Evolutionary conservation across 2,797 vertebrate genomes (phyloP).

Genomic region (Hirundo rustica): DNA sequence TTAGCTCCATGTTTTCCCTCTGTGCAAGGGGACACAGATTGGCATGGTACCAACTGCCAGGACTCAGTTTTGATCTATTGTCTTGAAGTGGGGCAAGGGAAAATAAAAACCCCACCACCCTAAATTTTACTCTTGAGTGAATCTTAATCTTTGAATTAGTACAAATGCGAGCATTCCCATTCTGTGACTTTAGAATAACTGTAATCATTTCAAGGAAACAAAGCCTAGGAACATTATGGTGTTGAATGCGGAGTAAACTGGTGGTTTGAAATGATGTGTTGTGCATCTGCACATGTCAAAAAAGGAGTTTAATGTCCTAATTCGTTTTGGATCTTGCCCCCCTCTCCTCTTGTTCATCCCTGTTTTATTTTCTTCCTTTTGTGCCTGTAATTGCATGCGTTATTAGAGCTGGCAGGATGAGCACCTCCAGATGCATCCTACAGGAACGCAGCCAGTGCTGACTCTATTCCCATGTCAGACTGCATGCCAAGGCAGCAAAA

Average conservation of each 20-base stretch:
- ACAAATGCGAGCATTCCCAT: not conserved
- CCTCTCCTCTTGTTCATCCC: not conserved
- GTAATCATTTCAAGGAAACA: slow-evolving; percentile 47
- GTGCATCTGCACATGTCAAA: slow-evolving; percentile 21
- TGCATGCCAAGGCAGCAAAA: slow-evolving; percentile 23
- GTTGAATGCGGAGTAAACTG: slow-evolving; percentile 7
- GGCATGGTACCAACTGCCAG: not conserved
- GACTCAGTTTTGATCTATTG: not conserved
- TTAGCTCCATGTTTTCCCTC: not conserved
- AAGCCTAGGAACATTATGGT: slow-evolving; percentile 8
- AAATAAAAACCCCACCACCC: rapidly evolving
- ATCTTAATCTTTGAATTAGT: slow-evolving; percentile 43
- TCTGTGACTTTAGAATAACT: slow-evolving; percentile 14
- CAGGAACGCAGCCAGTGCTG: slow-evolving; percentile 60
- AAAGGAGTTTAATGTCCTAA: slow-evolving; percentile 5
- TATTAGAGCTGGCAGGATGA: slow-evolving; percentile 34
- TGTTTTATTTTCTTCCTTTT: slow-evolving; percentile 39
- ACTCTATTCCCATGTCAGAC: slow-evolving; percentile 25
- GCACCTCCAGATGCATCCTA: slow-evolving; percentile 51
- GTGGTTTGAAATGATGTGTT: not conserved
- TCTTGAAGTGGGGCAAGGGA: not conserved
- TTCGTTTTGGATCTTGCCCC: not conserved
- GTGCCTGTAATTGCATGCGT: not conserved
- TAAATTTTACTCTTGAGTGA: slow-evolving; percentile 22
- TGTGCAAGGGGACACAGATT: not conserved